Evolutionary conservation across 2,113 vertebrate genomes (phyloP).

Genomic region (Caloenas nicobarica): DNA sequence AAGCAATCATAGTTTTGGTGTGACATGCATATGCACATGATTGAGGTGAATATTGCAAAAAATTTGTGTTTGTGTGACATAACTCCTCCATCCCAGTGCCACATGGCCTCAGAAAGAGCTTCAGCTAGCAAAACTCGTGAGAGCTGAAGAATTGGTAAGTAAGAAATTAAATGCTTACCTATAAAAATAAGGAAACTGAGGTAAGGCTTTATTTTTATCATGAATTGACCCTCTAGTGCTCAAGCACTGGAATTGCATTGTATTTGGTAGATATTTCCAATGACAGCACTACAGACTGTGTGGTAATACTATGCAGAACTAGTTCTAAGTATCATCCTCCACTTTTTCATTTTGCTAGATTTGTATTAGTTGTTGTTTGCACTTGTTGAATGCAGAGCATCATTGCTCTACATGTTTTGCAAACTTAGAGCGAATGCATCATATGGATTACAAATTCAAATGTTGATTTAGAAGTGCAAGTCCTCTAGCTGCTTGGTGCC

Average conservation of each 20-base stretch:
- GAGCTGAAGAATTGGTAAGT: background rate
- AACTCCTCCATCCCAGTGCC: background rate
- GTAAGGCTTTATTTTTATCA: background rate
- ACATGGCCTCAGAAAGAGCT: background rate
- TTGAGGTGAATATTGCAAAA: background rate
- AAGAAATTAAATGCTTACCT: background rate
- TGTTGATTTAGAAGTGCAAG: background rate
- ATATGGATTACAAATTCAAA: background rate
- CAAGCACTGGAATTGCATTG: background rate
- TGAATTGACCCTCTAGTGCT: slow-evolving; percentile 1
- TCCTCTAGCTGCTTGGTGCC: background rate
- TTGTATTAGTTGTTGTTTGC: background rate
- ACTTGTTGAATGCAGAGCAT: background rate
- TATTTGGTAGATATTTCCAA: background rate
- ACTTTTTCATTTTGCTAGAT: background rate
- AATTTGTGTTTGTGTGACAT: background rate
- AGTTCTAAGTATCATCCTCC: background rate
- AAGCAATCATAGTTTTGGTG: background rate
- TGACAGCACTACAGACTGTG: background rate
- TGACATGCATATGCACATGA: fast-evolving
- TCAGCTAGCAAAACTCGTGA: background rate
- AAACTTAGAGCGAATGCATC: background rate
- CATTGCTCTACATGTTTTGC: background rate
- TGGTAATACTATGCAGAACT: background rate
- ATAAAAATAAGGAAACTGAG: slow-evolving; percentile 31